phyloP scores from a whole-genome alignment of 2,888 invertebrate species.

The Aspidapion aeneum region DNA sequence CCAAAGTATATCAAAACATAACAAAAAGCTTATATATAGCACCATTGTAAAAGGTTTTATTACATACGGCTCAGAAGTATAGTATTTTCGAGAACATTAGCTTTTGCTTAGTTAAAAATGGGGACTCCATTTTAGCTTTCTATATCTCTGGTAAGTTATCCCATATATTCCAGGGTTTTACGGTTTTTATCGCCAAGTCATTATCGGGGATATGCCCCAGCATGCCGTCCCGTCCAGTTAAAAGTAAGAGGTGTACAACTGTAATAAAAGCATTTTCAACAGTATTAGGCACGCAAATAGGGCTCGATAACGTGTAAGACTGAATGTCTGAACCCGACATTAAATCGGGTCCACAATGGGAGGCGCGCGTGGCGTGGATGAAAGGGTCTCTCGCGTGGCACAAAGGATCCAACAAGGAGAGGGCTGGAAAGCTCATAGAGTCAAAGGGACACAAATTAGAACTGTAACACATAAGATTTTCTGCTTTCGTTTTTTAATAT shows the following conservation, averaged over 20 bases:
- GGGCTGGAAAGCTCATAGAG: no score
- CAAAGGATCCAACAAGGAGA: background rate
- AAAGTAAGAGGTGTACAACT: slow-evolving; percentile 24
- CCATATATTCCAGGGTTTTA: background rate
- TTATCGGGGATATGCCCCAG: background rate
- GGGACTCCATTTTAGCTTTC: no score
- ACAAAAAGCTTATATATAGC: no score
- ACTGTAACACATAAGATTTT: no score
- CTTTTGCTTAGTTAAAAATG: no score
- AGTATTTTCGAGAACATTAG: no score
- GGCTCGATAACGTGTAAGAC: slow-evolving; percentile 32
- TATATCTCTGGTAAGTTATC: background rate
- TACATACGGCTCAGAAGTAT: no score
- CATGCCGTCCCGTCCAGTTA: slow-evolving; percentile 20
- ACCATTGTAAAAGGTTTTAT: no score
- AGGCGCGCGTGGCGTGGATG: slow-evolving; percentile 35
- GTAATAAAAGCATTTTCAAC: slow-evolving; percentile 32
- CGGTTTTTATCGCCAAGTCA: slow-evolving; percentile 1
- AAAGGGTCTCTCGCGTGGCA: slow-evolving; percentile 22
- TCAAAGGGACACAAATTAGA: no score
- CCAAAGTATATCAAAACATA: no score
- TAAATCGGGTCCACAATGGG: slow-evolving; percentile 35
- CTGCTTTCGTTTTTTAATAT: no score
- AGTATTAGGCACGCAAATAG: slow-evolving; percentile 36
- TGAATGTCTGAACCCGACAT: slow-evolving; percentile 35